These are phyloP conservation scores for Parelbella ahira DNA, from an alignment of 2,888 invertebrate genomes.

Conservation along the genomic window DNA sequence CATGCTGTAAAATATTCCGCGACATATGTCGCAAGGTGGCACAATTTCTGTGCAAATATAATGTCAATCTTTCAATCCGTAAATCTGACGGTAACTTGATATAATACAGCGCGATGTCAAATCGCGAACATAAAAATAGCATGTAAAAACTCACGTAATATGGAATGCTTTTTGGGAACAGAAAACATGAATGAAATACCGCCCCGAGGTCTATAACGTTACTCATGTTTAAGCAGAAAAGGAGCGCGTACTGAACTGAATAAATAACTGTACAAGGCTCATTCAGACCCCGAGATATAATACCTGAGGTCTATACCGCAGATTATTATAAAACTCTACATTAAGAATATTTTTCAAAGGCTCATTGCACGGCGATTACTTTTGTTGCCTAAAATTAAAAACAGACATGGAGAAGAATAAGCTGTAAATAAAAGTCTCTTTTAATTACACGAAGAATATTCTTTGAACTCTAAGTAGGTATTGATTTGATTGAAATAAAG, in stretches of 20 bases:
- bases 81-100: constrained; percentile 9
- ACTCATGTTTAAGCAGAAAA: constrained; percentile 17
- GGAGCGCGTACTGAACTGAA: constrained; percentile 11
- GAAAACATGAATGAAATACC: constrained; percentile 13
- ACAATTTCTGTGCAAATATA: not conserved
- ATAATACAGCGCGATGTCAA: constrained; percentile 12
- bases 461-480: too few relatives aligned
- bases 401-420: too few relatives aligned
- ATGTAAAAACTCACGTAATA: constrained; percentile 15
- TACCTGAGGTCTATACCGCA: too few relatives aligned
- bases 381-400: too few relatives aligned
- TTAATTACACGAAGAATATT: too few relatives aligned
- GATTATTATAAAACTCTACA: too few relatives aligned
- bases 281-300: constrained; percentile 36
- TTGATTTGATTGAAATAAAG: too few relatives aligned
- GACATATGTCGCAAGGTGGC: too few relatives aligned
- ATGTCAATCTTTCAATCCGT: constrained; percentile 5
- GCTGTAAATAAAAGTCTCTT: too few relatives aligned
- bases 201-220: constrained; percentile 14
- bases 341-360: too few relatives aligned
- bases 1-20: too few relatives aligned
- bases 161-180: constrained; percentile 11
- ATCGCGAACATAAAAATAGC: constrained; percentile 20
- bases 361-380: too few relatives aligned
- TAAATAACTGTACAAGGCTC: constrained; percentile 6